Evolutionary conservation across 2,113 vertebrate genomes (phyloP).

Genomic region (Platysteira castanea): DNA sequence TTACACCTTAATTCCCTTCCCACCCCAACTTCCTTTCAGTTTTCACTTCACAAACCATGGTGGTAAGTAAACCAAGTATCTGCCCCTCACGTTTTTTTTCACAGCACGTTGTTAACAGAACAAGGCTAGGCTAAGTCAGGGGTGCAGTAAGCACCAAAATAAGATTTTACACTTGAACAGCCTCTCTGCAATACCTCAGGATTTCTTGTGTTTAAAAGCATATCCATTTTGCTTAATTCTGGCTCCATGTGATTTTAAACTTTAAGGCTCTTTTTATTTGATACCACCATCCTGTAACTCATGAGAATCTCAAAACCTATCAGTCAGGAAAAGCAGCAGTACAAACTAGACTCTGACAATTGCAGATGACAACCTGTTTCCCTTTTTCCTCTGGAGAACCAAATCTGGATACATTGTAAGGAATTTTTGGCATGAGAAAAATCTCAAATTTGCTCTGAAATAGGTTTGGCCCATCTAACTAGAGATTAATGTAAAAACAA

Average conservation of each 20-base stretch:
- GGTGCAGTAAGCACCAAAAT: slow-evolving; percentile 41
- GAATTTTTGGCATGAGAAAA: not conserved
- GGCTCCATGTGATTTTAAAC: not conserved
- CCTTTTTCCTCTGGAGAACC: not conserved
- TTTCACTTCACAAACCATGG: slow-evolving; percentile 34
- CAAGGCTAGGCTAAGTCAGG: not conserved
- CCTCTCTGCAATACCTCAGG: slow-evolving; percentile 5
- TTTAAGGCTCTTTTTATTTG: not conserved
- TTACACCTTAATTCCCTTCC: slow-evolving; percentile 48
- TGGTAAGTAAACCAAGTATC: slow-evolving; percentile 24
- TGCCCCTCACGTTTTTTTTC: not conserved
- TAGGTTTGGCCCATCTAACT: not conserved
- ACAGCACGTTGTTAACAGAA: slow-evolving; percentile 14
- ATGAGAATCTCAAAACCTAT: not conserved
- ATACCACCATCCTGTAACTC: not conserved
- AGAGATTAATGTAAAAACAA: not conserved
- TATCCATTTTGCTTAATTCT: not conserved
- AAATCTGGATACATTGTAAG: not conserved
- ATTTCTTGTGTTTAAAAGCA: not conserved
- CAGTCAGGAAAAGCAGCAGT: not conserved
- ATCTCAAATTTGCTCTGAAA: not conserved
- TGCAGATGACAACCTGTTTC: not conserved
- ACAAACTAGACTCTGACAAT: not conserved
- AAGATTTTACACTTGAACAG: not conserved
- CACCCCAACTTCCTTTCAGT: not conserved